Evolutionary conservation across 2,888 invertebrate species (phyloP).

Genomic region (Dolichopus griseipennis): DNA sequence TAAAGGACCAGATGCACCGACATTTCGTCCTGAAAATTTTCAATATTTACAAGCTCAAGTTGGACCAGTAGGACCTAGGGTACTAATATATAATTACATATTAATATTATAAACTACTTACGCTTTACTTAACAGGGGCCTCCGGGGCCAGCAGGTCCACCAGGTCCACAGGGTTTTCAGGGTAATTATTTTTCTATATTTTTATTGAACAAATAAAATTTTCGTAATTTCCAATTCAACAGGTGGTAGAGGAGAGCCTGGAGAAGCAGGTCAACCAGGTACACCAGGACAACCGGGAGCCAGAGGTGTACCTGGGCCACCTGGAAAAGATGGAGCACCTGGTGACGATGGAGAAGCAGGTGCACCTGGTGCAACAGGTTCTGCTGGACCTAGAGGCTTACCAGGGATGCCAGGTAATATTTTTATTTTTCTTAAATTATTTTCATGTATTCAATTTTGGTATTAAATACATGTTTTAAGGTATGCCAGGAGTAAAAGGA

Average conservation of each 20-base stretch:
- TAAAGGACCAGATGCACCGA: slow-evolving; percentile 60
- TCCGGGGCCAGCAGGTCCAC: slow-evolving; percentile 53
- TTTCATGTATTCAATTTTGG: slow-evolving; percentile 62
- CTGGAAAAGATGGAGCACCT: slow-evolving; percentile 62
- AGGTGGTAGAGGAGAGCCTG: slow-evolving; percentile 68
- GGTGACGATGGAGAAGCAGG: slow-evolving; percentile 79
- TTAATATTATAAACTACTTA: neutral
- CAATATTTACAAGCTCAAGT: slow-evolving; percentile 72
- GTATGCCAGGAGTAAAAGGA: slow-evolving; percentile 73
- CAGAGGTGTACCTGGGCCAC: slow-evolving; percentile 62
- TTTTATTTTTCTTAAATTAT: neutral
- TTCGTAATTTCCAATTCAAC: neutral
- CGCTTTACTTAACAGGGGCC: slow-evolving; percentile 46
- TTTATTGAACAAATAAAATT: neutral
- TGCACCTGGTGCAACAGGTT: slow-evolving; percentile 59
- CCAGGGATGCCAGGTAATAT: slow-evolving; percentile 62
- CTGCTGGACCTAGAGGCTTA: slow-evolving; percentile 63
- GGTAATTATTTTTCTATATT: slow-evolving; percentile 13
- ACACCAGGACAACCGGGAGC: slow-evolving; percentile 62
- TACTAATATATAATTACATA: neutral
- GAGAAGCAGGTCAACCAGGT: slow-evolving; percentile 65
- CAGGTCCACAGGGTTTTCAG: slow-evolving; percentile 75
- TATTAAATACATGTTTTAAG: slow-evolving; percentile 56
- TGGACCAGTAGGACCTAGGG: slow-evolving; percentile 66
- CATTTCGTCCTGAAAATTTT: slow-evolving; percentile 55